phyloP scores from a whole-genome alignment of 2,113 vertebrate genomes.

The Ptyas mucosa region DNA sequence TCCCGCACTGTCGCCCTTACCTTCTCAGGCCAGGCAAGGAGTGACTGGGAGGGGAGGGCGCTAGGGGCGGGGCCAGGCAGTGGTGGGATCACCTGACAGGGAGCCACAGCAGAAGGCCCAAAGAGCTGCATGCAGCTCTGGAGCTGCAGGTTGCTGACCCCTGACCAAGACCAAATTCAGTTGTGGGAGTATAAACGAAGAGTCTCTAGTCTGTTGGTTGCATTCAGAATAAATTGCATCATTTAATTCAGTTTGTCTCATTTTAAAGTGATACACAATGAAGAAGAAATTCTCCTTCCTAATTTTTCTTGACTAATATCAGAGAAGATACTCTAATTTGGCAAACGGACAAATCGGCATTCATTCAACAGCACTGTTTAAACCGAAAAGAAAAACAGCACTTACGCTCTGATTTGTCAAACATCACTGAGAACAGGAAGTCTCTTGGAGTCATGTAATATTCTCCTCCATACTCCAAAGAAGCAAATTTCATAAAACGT shows the following conservation, averaged over 20 bases:
- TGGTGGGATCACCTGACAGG: too few relatives aligned
- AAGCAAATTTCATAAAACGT: slow-evolving; percentile 90
- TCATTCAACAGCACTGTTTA: not conserved
- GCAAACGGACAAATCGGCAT: not conserved
- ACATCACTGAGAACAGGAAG: slow-evolving; percentile 91
- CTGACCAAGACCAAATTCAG: not conserved
- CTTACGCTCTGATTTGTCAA: slow-evolving; percentile 89
- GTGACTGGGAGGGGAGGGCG: too few relatives aligned
- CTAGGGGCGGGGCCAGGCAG: too few relatives aligned
- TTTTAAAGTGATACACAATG: not conserved
- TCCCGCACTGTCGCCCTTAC: too few relatives aligned
- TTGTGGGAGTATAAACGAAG: not conserved
- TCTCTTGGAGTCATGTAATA: slow-evolving; percentile 95
- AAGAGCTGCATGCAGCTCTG: too few relatives aligned
- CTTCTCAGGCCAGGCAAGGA: too few relatives aligned
- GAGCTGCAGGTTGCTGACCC: too few relatives aligned
- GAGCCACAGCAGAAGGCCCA: too few relatives aligned
- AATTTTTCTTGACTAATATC: not conserved
- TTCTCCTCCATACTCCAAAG: slow-evolving; percentile 81
- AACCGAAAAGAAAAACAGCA: slow-evolving; percentile 20
- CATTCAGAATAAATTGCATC: not conserved
- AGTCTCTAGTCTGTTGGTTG: not conserved
- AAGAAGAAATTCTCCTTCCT: not conserved
- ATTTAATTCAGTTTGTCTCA: not conserved
- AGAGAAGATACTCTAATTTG: not conserved